phyloP scores from a whole-genome alignment of 2,888 invertebrate genomes.

The Sphecodes monilicornis region DNA sequence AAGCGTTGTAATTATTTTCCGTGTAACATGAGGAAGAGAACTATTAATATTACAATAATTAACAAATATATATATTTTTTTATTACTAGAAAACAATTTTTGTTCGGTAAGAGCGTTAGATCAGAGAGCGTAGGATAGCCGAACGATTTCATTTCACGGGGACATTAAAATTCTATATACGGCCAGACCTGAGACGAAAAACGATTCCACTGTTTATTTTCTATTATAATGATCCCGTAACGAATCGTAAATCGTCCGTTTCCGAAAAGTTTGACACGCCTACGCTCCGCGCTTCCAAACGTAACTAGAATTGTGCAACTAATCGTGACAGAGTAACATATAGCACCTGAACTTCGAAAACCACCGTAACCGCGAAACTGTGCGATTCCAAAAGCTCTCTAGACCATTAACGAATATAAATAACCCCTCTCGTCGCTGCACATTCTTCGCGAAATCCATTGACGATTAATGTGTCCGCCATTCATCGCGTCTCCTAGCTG shows the following conservation, averaged over 20 bases:
- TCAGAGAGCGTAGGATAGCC: constrained; percentile 18
- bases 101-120: constrained; percentile 18
- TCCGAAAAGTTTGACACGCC: constrained; percentile 5
- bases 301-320: constrained; percentile 61
- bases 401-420: constrained; percentile 14
- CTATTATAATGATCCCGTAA: no score
- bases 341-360: constrained; percentile 66
- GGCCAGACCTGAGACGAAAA: neutral
- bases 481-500: neutral
- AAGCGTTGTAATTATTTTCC: constrained; percentile 64
- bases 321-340: constrained; percentile 56
- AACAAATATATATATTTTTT: constrained; percentile 60
- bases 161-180: neutral
- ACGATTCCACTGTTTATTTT: neutral
- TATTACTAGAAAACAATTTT: constrained; percentile 50
- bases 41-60: constrained; percentile 66
- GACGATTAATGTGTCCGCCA: neutral
- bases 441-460: neutral
- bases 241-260: neutral
- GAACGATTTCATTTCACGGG: neutral
- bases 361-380: constrained; percentile 56
- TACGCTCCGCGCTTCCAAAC: constrained; percentile 40
- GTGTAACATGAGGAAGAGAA: constrained; percentile 48
- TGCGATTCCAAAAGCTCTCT: constrained; percentile 23
- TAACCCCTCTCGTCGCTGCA: constrained; percentile 7